Conservation (phyloP, 2,888 invertebrate species). For the Sympetrum striolatum region DNA sequence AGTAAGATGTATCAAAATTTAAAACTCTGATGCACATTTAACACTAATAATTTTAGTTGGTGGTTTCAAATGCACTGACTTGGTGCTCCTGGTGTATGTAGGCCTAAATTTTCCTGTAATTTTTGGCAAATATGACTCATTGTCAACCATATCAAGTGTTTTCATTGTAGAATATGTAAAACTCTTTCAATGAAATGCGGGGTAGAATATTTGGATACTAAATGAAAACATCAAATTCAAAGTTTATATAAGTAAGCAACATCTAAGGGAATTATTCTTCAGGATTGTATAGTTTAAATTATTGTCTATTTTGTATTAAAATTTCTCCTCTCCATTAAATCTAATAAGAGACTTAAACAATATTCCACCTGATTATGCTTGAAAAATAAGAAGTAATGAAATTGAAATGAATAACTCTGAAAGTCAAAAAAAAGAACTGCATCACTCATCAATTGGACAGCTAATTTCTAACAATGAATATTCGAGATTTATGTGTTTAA, state of each 20-base stretch:
- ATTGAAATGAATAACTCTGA: neutral
- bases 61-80: neutral
- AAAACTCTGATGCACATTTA: neutral
- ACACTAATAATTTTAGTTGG: neutral
- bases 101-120: neutral
- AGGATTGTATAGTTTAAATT: conserved; percentile 34
- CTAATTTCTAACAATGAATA: conserved; percentile 42
- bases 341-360: neutral
- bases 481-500: conserved; percentile 48
- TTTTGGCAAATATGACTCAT: neutral
- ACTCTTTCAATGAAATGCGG: conserved; percentile 1
- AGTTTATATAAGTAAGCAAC: neutral
- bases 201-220: neutral
- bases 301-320: conserved; percentile 39
- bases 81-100: neutral
- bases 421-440: neutral
- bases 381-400: neutral
- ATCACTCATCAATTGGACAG: neutral
- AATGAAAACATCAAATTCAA: conserved; percentile 7
- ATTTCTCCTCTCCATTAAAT: neutral
- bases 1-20: neutral
- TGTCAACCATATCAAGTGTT: neutral
- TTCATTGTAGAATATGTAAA: neutral
- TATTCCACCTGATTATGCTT: neutral
- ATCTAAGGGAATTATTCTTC: neutral